phyloP scores from a whole-genome alignment of 2,888 invertebrate species.

The Polyploca ridens region DNA sequence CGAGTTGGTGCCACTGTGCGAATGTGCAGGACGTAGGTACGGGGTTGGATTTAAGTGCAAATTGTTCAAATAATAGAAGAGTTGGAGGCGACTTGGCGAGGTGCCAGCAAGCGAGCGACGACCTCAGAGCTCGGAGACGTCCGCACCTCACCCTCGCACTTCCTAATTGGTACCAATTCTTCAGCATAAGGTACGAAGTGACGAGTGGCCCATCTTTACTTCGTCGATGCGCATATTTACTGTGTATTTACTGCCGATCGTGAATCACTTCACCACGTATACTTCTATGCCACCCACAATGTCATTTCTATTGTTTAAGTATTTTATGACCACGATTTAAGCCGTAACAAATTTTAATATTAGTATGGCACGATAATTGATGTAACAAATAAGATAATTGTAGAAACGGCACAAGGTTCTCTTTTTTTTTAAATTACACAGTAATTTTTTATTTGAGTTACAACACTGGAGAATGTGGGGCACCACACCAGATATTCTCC shows the following conservation, averaged over 20 bases:
- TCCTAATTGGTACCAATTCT: conserved; percentile 60
- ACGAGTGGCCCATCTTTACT: conserved; percentile 36
- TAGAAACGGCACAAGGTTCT: no score
- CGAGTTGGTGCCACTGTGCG: background rate
- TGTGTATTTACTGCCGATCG: conserved; percentile 34
- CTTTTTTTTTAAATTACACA: conserved; percentile 28
- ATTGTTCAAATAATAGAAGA: conserved; percentile 65
- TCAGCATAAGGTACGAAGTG: conserved; percentile 30
- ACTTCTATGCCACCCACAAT: conserved; percentile 27
- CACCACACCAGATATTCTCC: conserved; percentile 64
- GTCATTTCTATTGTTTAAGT: conserved; percentile 26
- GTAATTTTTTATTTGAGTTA: conserved; percentile 45
- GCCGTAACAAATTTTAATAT: conserved; percentile 42
- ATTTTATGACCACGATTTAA: conserved; percentile 48
- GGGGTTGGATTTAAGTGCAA: conserved; percentile 50
- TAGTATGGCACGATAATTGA: conserved; percentile 38
- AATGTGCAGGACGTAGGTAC: conserved; percentile 1
- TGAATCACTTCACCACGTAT: conserved; percentile 41
- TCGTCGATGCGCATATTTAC: conserved; percentile 35
- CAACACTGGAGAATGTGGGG: conserved; percentile 58
- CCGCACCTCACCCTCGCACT: conserved; percentile 42
- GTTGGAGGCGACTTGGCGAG: conserved; percentile 55
- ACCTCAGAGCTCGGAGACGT: conserved; percentile 45
- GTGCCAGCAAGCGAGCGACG: conserved; percentile 60
- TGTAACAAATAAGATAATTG: conserved; percentile 49